These are phyloP conservation scores for Chrysemys picta DNA, from an alignment of 2,113 vertebrate genomes.

Conservation along the genomic window DNA sequence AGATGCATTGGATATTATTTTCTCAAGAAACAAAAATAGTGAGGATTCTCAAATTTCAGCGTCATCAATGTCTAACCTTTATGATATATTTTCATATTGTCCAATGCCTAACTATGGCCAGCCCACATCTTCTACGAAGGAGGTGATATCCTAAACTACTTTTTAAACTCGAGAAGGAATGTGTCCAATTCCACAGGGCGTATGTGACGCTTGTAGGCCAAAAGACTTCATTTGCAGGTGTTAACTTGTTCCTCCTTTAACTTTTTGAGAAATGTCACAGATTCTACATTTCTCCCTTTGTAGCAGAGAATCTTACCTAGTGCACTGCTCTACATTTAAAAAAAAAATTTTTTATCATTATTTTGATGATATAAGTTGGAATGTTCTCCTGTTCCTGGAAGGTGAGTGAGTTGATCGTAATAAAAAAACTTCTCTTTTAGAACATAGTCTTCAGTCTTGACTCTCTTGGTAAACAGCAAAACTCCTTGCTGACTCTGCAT, in stretches of 20 bases:
- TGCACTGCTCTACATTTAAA: background rate
- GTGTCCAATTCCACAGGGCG: background rate
- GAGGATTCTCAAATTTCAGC: background rate
- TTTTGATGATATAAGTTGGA: background rate
- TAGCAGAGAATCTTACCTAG: background rate
- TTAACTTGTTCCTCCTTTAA: background rate
- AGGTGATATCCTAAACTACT: background rate
- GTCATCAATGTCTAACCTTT: background rate
- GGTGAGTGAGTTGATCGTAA: background rate
- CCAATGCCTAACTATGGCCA: background rate
- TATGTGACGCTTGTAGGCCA: background rate
- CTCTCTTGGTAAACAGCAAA: background rate
- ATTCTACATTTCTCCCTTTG: background rate
- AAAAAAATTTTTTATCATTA: background rate
- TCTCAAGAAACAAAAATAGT: background rate
- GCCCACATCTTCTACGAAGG: background rate
- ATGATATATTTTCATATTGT: background rate
- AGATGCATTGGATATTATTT: background rate
- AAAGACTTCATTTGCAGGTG: background rate
- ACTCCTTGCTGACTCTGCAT: background rate
- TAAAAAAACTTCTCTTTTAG: background rate
- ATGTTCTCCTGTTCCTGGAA: background rate
- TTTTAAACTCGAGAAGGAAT: background rate
- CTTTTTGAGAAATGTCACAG: background rate
- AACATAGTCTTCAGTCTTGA: background rate